Evolutionary conservation across 1,140 invertebrate species (phyloP).

Genomic region (Diorhabda sublineata): DNA sequence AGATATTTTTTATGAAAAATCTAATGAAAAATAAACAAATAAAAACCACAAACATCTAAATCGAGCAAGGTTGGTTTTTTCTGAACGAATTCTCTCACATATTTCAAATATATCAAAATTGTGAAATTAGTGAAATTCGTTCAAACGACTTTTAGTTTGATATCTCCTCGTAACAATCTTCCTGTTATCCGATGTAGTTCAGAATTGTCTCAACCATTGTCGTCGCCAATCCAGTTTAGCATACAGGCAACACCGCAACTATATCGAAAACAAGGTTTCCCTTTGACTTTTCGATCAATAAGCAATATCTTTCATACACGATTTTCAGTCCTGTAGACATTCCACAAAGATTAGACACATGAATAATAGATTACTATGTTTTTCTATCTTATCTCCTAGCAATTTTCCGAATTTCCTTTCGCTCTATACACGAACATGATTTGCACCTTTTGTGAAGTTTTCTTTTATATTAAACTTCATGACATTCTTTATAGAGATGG

Average conservation of each 20-base stretch:
- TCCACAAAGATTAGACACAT: conserved; percentile 14
- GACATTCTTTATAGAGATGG: neutral
- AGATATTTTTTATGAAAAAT: no score
- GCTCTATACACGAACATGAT: conserved; percentile 12
- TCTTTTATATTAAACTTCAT: conserved; percentile 7
- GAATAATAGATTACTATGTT: conserved; percentile 11
- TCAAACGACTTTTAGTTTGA: no score
- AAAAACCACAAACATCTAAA: no score
- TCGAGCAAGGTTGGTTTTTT: no score
- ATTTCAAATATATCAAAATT: no score
- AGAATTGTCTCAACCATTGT: no score
- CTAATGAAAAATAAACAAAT: no score
- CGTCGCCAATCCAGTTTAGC: neutral
- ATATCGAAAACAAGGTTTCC: conserved; percentile 4
- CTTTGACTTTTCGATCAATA: conserved; percentile 10
- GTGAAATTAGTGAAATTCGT: no score
- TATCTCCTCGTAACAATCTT: no score
- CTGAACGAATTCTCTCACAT: no score
- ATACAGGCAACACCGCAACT: neutral
- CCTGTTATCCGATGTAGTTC: no score
- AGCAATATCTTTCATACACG: conserved; percentile 14
- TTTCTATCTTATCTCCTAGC: conserved; percentile 8
- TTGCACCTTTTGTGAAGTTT: conserved; percentile 11
- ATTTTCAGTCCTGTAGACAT: conserved; percentile 9
- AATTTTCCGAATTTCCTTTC: conserved; percentile 10